Evolutionary conservation across 1,140 invertebrate species (phyloP), one percentile per base, ranked within the genome.

Genomic region (Drosophila sulfurigaster): DNA sequence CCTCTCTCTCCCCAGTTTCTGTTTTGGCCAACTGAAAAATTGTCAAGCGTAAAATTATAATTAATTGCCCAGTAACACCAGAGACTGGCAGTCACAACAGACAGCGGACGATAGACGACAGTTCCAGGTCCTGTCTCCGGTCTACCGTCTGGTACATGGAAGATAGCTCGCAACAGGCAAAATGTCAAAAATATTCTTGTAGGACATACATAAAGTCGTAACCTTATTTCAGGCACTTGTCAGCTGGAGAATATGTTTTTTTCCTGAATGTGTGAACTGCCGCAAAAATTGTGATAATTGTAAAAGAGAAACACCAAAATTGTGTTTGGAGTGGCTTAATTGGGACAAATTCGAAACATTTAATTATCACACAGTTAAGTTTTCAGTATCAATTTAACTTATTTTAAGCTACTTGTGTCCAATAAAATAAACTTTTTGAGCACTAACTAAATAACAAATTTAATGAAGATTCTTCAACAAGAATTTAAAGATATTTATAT

Each of bases 21-120:
- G 38, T 76, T 87, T 80, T 73, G 57, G 67, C 48, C 70, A 83
- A 83, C 59, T 78, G 63, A 54, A 67, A 79, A 83, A 57, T 89
- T 80, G 81, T 81, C 75, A 83, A 75, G 81, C 75, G 71, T 89
- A 78, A 88, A 88, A 88, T 88, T 88, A 88, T 89, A 88, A 88
- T 88, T 89, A 88, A 83, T 82, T 83, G 81, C 62, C 73, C 67
- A 64, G 70, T 70, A 69, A 54, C 69, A 80, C 69, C 71, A 74
- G 66, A 80, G 35, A 57, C 66, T 52, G 73, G 54, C 82, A 75
- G 41, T 60, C 76, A 75, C 52, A 67, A 75, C 58, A 64, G 63
- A 25, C 58, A 43, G 49, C 57, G 49, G 16, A 16, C 16, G 20
- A 20, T 15, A 45, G 46, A 32, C 48, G 16, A 10, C 28, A 8